Conservation (phyloP, 2,113 vertebrate species). For the Vombatus ursinus region DNA sequence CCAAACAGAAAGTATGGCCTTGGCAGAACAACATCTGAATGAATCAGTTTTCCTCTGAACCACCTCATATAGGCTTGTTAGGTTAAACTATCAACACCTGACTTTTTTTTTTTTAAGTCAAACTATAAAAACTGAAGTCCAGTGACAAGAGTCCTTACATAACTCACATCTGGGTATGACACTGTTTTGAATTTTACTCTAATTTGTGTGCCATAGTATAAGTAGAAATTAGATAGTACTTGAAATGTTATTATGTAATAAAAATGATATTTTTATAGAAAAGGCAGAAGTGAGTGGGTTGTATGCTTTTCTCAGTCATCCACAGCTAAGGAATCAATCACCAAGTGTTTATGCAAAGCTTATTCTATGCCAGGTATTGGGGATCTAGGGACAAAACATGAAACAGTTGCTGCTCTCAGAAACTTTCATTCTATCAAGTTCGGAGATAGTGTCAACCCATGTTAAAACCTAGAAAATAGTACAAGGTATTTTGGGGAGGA, state of each 20-base stretch:
- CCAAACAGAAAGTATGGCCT: background rate
- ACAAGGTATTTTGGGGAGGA: background rate
- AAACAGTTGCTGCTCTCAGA: background rate
- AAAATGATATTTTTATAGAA: constrained; percentile 25
- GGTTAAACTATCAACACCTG: background rate
- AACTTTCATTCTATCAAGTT: background rate
- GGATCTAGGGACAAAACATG: background rate
- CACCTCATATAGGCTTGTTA: background rate
- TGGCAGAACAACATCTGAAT: background rate
- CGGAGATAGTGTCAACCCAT: background rate
- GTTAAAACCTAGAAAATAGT: background rate
- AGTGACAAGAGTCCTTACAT: constrained; percentile 4
- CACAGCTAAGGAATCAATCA: background rate
- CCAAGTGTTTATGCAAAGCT: background rate
- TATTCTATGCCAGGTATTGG: background rate
- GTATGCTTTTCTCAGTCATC: background rate
- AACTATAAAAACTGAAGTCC: background rate
- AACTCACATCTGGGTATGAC: background rate
- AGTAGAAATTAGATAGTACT: background rate
- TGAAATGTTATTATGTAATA: constrained; percentile 36
- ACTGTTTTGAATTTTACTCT: constrained; percentile 19
- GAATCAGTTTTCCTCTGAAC: background rate
- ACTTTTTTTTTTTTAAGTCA: background rate
- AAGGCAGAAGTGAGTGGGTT: constrained; percentile 16
- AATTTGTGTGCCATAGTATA: background rate